phyloP scores from a whole-genome alignment of 2,797 vertebrate species.

The Anabacerthia variegaticeps region DNA sequence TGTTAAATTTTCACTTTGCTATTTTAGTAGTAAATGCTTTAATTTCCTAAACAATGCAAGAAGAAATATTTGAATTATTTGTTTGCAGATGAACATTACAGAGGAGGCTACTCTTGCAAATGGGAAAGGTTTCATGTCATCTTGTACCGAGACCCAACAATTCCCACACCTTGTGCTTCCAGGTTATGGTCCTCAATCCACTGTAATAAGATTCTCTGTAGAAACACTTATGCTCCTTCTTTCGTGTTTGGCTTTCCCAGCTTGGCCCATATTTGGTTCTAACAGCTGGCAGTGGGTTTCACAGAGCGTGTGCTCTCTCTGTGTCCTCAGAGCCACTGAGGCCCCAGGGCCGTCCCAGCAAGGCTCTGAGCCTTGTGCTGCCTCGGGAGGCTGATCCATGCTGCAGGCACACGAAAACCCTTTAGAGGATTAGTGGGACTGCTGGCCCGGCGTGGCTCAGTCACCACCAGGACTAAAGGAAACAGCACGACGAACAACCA shows the following conservation, averaged over 20 bases:
- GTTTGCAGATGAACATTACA: neutral
- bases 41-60: neutral
- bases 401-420: neutral
- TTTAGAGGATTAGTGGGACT: neutral
- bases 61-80: neutral
- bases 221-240: neutral
- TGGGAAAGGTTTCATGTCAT: neutral
- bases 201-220: neutral
- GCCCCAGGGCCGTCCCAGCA: neutral
- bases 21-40: neutral
- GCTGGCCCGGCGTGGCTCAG: rapidly evolving
- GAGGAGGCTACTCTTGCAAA: neutral
- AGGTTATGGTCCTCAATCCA: neutral
- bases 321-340: neutral
- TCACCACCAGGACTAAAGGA: neutral
- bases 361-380: neutral
- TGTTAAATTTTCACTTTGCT: neutral
- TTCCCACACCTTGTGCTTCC: neutral
- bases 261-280: neutral
- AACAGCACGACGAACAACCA: neutral
- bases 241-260: neutral
- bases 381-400: neutral
- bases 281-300: neutral
- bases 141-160: neutral
- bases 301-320: neutral